Percentiles rank a stretch among this genome's conserved stretches.
These are phyloP conservation scores for Dryobotodes eremita DNA, from an alignment of 2,888 invertebrate genomes.

Conservation along the genomic window DNA sequence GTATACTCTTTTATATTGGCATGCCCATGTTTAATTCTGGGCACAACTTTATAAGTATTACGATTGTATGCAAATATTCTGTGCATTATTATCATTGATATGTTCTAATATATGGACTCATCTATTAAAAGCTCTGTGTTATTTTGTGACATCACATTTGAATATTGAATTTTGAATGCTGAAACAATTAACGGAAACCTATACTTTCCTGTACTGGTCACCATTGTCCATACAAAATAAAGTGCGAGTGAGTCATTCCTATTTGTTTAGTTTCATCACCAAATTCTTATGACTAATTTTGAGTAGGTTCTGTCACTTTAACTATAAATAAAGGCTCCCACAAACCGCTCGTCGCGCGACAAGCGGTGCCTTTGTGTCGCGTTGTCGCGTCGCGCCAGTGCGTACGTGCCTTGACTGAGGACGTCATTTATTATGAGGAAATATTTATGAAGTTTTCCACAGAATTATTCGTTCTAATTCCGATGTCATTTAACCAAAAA, in stretches of 20 bases:
- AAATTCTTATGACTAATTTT: conserved; percentile 29
- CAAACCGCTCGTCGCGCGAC: too few relatives aligned
- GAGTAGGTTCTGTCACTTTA: not conserved
- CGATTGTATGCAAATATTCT: conserved; percentile 77
- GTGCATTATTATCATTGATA: conserved; percentile 53
- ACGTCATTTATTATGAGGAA: conserved; percentile 1
- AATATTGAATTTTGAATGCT: conserved; percentile 61
- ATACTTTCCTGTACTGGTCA: conserved; percentile 49
- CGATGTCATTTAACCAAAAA: conserved; percentile 36
- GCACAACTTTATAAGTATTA: conserved; percentile 64
- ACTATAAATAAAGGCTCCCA: too few relatives aligned
- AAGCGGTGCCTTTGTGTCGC: too few relatives aligned
- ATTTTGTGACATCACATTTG: conserved; percentile 65
- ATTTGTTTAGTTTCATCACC: conserved; percentile 14
- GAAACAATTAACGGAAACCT: conserved; percentile 64
- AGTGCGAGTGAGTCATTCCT: conserved; percentile 38
- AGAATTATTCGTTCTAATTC: conserved; percentile 14
- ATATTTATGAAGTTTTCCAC: conserved; percentile 13
- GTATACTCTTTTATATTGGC: conserved; percentile 30
- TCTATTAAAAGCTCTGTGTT: conserved; percentile 62
- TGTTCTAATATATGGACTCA: conserved; percentile 59
- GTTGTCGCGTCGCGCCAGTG: too few relatives aligned
- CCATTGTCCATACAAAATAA: conserved; percentile 46
- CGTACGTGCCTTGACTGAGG: too few relatives aligned
- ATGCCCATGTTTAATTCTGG: conserved; percentile 58